Conservation (phyloP, 2,113 vertebrate species). For the Bagarius yarrelli region DNA sequence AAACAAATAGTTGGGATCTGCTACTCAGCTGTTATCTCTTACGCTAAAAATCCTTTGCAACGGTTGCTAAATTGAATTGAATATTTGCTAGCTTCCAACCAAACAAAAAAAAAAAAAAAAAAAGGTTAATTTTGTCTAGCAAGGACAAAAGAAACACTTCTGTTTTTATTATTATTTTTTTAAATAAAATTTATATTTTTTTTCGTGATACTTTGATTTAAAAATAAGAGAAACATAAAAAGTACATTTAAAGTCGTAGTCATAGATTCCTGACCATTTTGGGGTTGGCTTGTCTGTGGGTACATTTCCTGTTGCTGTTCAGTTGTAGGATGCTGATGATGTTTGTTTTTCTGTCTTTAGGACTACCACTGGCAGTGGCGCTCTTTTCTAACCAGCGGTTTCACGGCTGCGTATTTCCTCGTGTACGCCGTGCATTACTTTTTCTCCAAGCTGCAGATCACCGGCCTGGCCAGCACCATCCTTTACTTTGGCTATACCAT, state of each 20-base stretch:
- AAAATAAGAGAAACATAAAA: not conserved
- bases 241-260: not conserved
- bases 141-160: not conserved
- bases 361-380: conserved; percentile 97
- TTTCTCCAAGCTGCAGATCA: conserved; percentile 91
- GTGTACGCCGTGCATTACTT: conserved; percentile 93
- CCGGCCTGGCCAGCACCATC: conserved; percentile 88
- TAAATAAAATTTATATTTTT: not conserved
- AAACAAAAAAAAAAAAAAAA: not conserved
- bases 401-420: conserved; percentile 91
- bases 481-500: conserved; percentile 92
- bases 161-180: not conserved
- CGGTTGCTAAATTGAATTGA: not conserved
- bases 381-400: conserved; percentile 93
- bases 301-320: not conserved
- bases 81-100: not conserved
- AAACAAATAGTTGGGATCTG: not conserved
- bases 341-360: conserved; percentile 57
- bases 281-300: not conserved
- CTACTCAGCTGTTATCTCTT: not conserved
- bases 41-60: not conserved
- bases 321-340: not conserved
- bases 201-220: not conserved
- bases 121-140: not conserved
- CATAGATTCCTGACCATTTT: not conserved